Evolutionary conservation across 2,113 vertebrate genomes (phyloP), one percentile per base, ranked within the genome.

Genomic region (Symphodus melops): DNA sequence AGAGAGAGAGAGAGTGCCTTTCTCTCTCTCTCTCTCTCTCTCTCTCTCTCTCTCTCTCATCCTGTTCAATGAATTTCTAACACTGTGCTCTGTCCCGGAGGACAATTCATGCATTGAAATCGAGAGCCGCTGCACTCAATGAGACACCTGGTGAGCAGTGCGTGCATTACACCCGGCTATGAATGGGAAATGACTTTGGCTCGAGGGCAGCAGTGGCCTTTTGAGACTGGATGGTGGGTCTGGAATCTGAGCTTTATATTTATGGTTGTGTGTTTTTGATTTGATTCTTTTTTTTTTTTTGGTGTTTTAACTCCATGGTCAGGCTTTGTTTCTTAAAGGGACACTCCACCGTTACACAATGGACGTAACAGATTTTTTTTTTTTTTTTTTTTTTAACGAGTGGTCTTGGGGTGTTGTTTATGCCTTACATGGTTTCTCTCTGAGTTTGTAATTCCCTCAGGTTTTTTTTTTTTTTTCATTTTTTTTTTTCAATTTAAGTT

Each of bases 121-220:
- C 76, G 69, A 42, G 77, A 65, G 74, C 76, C 8, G 75, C 77
- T 64, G 73, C 65, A 1, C 79, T 89, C 88, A 72, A 63, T 71
- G 87, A 88, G 91, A 82, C 91, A 78, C 87, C 89, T 92, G 89
- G 80, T 87, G 91, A 81, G 66, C 87, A 78, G 62, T 65, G 28
- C 56, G 85, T 9, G 86, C 69, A 90, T 74, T 92, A 70, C 91
- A 91, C 60, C 23, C 3, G 33, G 49, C 56, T 13, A 33, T 81
- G 76, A 77, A 65, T 68, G 79, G 75, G 53, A 60, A 79, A 72
- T 67, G 25, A 52, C 68, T 70, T 41, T 58, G 61, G 71, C 77
- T 72, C 11, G 10, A 9, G 46, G 84, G 66, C 56, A 52, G 11
- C 62, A 10, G 41, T 4, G 36, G 75, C 66, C 63, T 81, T 69